These are phyloP conservation scores for Macquaria australasica DNA, from an alignment of 2,113 vertebrate genomes.

Conservation along the genomic window DNA sequence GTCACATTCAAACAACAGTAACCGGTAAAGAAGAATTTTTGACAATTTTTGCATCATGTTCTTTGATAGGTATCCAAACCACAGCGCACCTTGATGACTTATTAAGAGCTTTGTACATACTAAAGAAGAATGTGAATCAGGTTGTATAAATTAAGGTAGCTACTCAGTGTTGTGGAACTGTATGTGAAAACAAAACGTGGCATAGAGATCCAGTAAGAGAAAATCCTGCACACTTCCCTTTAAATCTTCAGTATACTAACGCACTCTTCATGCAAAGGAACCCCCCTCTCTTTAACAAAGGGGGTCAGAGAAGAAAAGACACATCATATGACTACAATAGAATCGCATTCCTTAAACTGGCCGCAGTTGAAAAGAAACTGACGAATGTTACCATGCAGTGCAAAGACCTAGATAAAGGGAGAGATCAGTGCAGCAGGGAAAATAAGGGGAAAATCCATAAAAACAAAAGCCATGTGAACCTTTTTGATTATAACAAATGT, in stretches of 20 bases:
- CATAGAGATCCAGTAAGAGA: neutral
- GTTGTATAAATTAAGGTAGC: too few species aligned
- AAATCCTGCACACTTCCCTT: slow-evolving; percentile 10
- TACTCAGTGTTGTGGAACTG: neutral
- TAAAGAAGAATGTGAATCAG: neutral
- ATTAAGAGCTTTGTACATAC: neutral
- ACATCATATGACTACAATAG: slow-evolving; percentile 62
- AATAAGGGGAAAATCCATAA: neutral
- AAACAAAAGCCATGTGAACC: neutral
- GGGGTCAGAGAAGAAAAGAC: slow-evolving; percentile 53
- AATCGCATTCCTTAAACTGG: slow-evolving; percentile 58
- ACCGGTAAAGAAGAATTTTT: neutral
- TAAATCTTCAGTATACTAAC: slow-evolving; percentile 11
- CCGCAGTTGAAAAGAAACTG: slow-evolving; percentile 27
- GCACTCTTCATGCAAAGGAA: neutral
- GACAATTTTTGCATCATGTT: neutral
- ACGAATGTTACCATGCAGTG: neutral
- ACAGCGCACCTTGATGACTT: neutral
- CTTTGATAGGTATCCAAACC: neutral
- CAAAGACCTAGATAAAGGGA: slow-evolving; percentile 2
- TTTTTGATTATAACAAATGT: neutral
- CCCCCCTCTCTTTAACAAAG: slow-evolving; percentile 14
- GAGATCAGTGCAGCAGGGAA: neutral
- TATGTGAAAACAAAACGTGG: neutral
- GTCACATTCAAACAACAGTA: neutral